phyloP scores from a whole-genome alignment of 2,797 vertebrate genomes.

The Sphaeramia orbicularis region DNA sequence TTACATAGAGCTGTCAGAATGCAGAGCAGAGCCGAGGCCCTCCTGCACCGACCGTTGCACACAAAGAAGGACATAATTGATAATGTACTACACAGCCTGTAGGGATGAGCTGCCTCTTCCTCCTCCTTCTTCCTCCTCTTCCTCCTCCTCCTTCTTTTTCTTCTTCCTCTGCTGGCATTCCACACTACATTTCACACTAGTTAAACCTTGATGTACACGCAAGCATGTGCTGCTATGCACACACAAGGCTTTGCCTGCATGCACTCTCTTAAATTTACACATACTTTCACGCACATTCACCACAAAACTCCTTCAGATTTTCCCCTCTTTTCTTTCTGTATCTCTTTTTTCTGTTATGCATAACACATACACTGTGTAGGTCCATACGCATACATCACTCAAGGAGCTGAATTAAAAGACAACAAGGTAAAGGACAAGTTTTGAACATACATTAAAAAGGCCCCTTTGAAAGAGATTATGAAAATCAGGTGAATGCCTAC shows the following conservation, averaged over 20 bases:
- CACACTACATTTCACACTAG: conserved; percentile 65
- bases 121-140: conserved; percentile 45
- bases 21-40: conserved; percentile 58
- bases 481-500: conserved; percentile 63
- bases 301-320: background rate
- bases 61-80: conserved; percentile 80
- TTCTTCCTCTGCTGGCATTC: conserved; percentile 38
- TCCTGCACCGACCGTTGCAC: conserved; percentile 56
- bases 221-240: background rate
- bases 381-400: conserved; percentile 53
- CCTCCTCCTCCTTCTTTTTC: conserved; percentile 39
- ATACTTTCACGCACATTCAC: background rate
- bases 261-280: background rate
- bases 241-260: background rate
- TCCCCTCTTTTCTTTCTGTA: conserved; percentile 13
- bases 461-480: conserved; percentile 59
- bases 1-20: conserved; percentile 87
- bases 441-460: conserved; percentile 56
- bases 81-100: conserved; percentile 79
- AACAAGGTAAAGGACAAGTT: conserved; percentile 64
- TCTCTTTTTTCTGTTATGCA: conserved; percentile 9
- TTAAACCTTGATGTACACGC: conserved; percentile 46
- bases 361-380: conserved; percentile 9
- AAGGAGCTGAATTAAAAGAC: conserved; percentile 65
- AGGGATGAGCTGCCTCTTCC: conserved; percentile 63